Conservation (phyloP, 1,140 invertebrate genomes). For the Matsumurasca onukii region DNA sequence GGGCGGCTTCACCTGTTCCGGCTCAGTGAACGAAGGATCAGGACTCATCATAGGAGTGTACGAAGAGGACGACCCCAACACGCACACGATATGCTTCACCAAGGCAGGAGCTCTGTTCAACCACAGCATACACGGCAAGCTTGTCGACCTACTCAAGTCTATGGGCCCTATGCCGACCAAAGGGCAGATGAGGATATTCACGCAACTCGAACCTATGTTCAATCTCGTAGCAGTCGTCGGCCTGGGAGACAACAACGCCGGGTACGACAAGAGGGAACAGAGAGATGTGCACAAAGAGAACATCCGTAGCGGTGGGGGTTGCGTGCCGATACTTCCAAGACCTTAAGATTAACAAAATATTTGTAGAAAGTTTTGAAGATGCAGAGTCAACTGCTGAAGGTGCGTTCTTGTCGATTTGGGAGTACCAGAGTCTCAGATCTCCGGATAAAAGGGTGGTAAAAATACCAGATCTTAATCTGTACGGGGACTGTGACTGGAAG, state of each 20-base stretch:
- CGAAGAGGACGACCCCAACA: slow-evolving; percentile 10
- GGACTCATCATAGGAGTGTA: slow-evolving; percentile 13
- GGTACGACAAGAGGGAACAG: slow-evolving; percentile 62
- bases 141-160: slow-evolving; percentile 12
- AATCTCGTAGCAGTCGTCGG: slow-evolving; percentile 66
- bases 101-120: slow-evolving; percentile 27
- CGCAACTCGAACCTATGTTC: slow-evolving; percentile 60
- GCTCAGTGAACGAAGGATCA: slow-evolving; percentile 4
- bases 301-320: slow-evolving; percentile 64
- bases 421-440: slow-evolving; percentile 58
- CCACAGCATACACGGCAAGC: slow-evolving; percentile 17
- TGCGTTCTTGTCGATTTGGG: slow-evolving; percentile 59
- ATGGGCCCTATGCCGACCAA: slow-evolving; percentile 48
- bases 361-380: slow-evolving; percentile 68
- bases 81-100: background rate
- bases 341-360: slow-evolving; percentile 43
- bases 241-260: slow-evolving; percentile 61
- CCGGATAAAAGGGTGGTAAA: slow-evolving; percentile 18
- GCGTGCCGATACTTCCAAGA: slow-evolving; percentile 57
- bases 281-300: slow-evolving; percentile 68
- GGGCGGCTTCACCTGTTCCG: background rate
- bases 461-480: slow-evolving; percentile 33
- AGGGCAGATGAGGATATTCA: slow-evolving; percentile 61
- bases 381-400: slow-evolving; percentile 76
- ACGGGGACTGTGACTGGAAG: slow-evolving; percentile 46